A percentile compares a stretch with the other conserved stretches of the same genome.
Conservation (phyloP, 2,113 vertebrate genomes). For the Diadophis punctatus region DNA sequence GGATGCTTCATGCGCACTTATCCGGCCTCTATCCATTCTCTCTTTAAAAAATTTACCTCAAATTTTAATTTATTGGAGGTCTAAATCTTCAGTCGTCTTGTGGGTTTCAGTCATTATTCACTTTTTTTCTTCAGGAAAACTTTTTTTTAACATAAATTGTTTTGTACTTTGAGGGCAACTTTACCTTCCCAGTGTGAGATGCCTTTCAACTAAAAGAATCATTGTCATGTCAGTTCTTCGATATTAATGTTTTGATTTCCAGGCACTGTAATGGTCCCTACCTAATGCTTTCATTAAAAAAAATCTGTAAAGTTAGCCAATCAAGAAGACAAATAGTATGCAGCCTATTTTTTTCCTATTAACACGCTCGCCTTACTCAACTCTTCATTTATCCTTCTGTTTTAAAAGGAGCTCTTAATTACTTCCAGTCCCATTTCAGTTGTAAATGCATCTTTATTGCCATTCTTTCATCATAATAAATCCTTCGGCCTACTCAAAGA, state of each 20-base stretch:
- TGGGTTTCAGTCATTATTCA: background rate
- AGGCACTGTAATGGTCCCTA: conserved; percentile 28
- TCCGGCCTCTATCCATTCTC: background rate
- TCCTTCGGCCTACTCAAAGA: conserved; percentile 67
- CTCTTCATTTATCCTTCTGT: conserved; percentile 60
- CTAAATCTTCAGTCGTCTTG: background rate
- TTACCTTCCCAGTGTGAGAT: conserved; percentile 9
- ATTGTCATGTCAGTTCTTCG: conserved; percentile 34
- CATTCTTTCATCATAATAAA: conserved; percentile 73
- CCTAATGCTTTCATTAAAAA: conserved; percentile 24
- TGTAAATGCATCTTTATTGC: conserved; percentile 72
- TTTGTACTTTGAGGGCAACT: background rate
- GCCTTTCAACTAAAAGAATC: conserved; percentile 33
- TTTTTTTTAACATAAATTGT: background rate
- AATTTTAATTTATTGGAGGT: background rate
- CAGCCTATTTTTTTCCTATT: conserved; percentile 29
- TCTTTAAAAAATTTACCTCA: background rate
- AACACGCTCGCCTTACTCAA: conserved; percentile 39
- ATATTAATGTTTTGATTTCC: conserved; percentile 39
- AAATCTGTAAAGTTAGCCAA: conserved; percentile 31
- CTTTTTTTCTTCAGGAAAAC: background rate
- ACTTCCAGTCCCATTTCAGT: conserved; percentile 67
- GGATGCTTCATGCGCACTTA: background rate
- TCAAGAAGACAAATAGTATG: conserved; percentile 42
- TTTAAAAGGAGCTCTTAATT: conserved; percentile 75